Base-by-base conservation (phyloP, 92 coral and sea anemone genomes). In the Porites evermanni region DNA sequence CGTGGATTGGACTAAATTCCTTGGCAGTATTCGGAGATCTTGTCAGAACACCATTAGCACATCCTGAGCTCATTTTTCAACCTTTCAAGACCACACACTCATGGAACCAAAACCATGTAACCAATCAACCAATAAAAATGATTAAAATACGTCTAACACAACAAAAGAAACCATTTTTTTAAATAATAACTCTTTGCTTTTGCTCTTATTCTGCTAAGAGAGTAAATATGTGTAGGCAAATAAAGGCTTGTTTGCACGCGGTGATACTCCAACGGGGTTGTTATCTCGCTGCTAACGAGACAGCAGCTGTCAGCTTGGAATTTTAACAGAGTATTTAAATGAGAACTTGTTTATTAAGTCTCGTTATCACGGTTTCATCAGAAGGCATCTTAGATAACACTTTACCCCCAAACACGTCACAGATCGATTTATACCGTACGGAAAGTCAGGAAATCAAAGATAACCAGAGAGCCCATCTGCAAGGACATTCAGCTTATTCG, bases 51-150 rank as follows among this genome's bases (percentile, higher is more conserved):
- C 87, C 63, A 83, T 83, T 83, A 83, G 16, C 87, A 83, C 80
- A 17, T 83, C 87, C 64, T 50, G 63, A 73, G 80, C 66, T 83
- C 87, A 74, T 73, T 74, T 83, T 83, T 73, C 87, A 83, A 8
- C 64, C 73, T 65, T 74, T 68, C 67, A 73, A 83, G 87, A 83
- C 87, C 87, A 83, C 87, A 78, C 82, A 83, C 80, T 83, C 80
- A 18, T 63, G 52, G 74, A 18, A 74, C 52, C 29, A 64, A 32
- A 24, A 54, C 63, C 73, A 70, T 81, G n/a, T 9, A 26, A 67
- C 56, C 75, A 80, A 53, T 80, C 75, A 13, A 54, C 86, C 38
- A 81, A 58, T n/a, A 29, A 70, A 71, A 59, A 59, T 56, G 59
- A 77, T 51, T 53, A 8, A 14, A 70, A 47, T 38, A 0, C 44